Evolutionary conservation across 2,797 vertebrate species (phyloP), one percentile per base, ranked within the genome.

Genomic region (Tangara arthus): DNA sequence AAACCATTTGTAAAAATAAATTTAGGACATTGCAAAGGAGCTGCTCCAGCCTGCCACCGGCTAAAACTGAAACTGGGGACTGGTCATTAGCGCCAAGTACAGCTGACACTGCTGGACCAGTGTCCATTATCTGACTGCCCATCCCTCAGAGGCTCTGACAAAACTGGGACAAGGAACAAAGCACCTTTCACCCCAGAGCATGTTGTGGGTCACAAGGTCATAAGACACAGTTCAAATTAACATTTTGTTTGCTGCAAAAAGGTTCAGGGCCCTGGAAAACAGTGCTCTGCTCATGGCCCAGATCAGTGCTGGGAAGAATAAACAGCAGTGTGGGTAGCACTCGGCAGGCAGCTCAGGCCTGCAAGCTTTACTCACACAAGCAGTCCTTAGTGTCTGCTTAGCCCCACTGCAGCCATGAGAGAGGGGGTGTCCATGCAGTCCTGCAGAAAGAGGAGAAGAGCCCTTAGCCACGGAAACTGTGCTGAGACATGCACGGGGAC

Each of bases 151-250:
- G 39, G 27, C 77, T 89, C 83, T 49, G 72, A 92, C 89, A 82
- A 90, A 96, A 94, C 22, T 23, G 82, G 91, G 82, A 71, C 65
- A 57, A 65, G 87, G 78, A 86, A 96, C 69, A 91, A 93, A 94
- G 88, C 82, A 94, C 90, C 85, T 92, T 91, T 95, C 90, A 95
- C 89, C 93, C 89, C 60, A 50, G 78, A 69, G 66, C 90, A 93
- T 24, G 55, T 41, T 22, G 64, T 28, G 50, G 94, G 95, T 95
- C 94, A 93, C 64, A 85, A 90, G 93, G 87, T 93, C 66, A 0
- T 50, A 91, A 52, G 22, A 76, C 64, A 65, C n/a, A 81, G 84
- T 50, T 87, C 92, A 89, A 90, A 95, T 91, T 57, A 81, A 89
- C 90, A 75, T 94, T 72, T 26, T 9, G 17, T 81, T 66, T 63